Percentiles rank a stretch among this genome's conserved stretches.
Conservation (phyloP, 2,888 invertebrate species). For the Lasioglossum villosulum region DNA sequence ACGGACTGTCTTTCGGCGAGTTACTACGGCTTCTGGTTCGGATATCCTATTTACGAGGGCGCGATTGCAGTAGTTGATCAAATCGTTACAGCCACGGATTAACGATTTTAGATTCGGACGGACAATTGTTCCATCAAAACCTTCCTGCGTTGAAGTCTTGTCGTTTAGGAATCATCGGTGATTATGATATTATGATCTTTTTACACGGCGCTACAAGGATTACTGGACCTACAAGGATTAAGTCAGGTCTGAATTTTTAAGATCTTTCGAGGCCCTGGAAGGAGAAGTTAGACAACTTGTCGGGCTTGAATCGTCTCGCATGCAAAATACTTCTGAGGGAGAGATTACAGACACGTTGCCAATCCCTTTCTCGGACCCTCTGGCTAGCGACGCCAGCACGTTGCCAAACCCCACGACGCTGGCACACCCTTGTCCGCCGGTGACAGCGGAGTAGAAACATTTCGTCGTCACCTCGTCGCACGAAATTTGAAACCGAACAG, state of each 20-base stretch:
- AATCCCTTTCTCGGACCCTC: constrained; percentile 2
- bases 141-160: neutral
- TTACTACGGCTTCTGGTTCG: neutral
- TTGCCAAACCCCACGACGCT: constrained; percentile 6
- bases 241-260: neutral
- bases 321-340: neutral
- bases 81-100: neutral
- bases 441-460: constrained; percentile 63
- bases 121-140: neutral
- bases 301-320: neutral
- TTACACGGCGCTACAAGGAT: too few relatives aligned
- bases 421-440: constrained; percentile 55
- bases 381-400: constrained; percentile 31
- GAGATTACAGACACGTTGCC: neutral
- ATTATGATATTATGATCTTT: too few relatives aligned
- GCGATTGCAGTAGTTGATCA: neutral
- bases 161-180: neutral
- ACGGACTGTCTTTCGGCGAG: neutral
- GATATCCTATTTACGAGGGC: neutral
- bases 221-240: neutral
- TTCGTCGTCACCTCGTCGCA: constrained; percentile 63
- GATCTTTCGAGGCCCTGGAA: neutral
- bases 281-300: neutral
- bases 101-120: neutral
- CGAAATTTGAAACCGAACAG: constrained; percentile 74